Conservation (phyloP, 2,113 vertebrate species). For the Antechinus stuartii region DNA sequence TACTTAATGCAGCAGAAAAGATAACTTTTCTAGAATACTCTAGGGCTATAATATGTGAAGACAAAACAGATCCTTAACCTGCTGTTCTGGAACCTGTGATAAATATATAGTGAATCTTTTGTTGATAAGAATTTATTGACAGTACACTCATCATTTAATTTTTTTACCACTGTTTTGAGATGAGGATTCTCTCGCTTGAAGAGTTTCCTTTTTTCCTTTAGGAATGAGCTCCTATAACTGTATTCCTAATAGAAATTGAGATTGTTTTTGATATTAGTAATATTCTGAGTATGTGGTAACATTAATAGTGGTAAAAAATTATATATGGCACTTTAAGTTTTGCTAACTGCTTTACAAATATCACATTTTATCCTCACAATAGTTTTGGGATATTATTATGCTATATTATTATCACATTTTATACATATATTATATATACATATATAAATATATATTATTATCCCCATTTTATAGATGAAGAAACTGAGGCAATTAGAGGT, state of each 20-base stretch:
- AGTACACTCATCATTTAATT: neutral
- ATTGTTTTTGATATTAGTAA: neutral
- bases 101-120: neutral
- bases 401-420: neutral
- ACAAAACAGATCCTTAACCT: neutral
- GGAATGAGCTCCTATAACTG: neutral
- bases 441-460: no score
- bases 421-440: no score
- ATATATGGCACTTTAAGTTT: neutral
- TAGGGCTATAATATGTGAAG: neutral
- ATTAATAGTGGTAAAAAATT: neutral
- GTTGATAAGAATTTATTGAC: neutral
- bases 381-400: neutral
- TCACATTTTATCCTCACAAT: neutral
- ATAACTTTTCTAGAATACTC: neutral
- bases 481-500: neutral
- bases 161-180: neutral
- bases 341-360: neutral
- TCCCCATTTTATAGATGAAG: neutral
- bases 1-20: neutral
- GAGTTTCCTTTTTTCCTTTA: neutral
- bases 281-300: neutral
- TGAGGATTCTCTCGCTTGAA: neutral
- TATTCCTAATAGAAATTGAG: neutral
- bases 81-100: neutral